Evolutionary conservation across 2,888 invertebrate genomes (phyloP).

Genomic region (Ophion obscuratus): DNA sequence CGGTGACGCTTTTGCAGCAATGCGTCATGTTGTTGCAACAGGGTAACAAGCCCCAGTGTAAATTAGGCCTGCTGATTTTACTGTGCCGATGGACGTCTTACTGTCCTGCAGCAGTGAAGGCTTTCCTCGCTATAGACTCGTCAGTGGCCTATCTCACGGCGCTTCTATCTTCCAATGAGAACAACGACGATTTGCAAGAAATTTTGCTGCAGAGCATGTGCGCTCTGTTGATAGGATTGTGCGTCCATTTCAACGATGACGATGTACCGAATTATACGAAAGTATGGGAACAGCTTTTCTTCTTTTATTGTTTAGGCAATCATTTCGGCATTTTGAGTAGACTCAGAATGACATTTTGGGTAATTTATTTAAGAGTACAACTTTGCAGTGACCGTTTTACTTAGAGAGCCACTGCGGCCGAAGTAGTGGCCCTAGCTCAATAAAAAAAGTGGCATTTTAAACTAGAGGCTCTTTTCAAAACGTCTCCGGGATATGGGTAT

Average conservation of each 20-base stretch:
- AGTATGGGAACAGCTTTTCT: constrained; percentile 75
- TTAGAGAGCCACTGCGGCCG: too few relatives aligned
- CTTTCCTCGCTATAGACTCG: constrained; percentile 91
- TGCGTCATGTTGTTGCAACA: constrained; percentile 94
- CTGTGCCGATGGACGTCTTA: constrained; percentile 94
- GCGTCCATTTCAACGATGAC: constrained; percentile 95
- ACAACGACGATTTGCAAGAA: constrained; percentile 96
- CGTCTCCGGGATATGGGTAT: too few relatives aligned
- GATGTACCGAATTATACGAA: constrained; percentile 90
- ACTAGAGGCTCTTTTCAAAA: too few relatives aligned
- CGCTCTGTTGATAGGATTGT: constrained; percentile 96
- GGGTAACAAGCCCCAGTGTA: constrained; percentile 91
- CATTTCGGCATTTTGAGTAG: not conserved
- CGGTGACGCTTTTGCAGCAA: constrained; percentile 95
- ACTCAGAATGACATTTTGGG: not conserved
- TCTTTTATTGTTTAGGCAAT: not conserved
- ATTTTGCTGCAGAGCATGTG: constrained; percentile 94
- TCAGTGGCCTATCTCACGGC: constrained; percentile 94
- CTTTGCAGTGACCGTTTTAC: too few relatives aligned
- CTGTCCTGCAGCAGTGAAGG: constrained; percentile 93
- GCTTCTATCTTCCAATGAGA: constrained; percentile 87
- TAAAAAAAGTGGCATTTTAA: too few relatives aligned
- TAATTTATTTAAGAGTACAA: too few relatives aligned
- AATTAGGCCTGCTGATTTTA: constrained; percentile 96
- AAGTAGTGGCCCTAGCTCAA: too few relatives aligned